A percentile compares a stretch with the other conserved stretches of the same genome.
These are phyloP conservation scores for Rhadinocentrus ornatus DNA, from an alignment of 2,797 vertebrate genomes.

Conservation along the genomic window DNA sequence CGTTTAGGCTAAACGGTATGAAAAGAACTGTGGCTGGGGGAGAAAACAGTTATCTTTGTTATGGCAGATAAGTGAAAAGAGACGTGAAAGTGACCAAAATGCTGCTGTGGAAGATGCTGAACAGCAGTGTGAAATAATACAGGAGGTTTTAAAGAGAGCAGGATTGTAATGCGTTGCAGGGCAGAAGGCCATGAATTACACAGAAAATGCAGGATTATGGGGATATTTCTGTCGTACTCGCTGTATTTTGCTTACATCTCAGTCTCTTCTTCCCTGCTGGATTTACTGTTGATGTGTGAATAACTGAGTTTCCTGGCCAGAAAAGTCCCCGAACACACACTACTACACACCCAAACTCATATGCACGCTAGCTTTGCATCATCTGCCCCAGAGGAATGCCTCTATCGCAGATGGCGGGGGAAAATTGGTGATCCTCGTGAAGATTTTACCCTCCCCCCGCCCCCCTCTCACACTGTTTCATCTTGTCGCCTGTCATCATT, in stretches of 20 bases:
- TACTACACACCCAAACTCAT: constrained; percentile 19
- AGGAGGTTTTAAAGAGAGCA: constrained; percentile 31
- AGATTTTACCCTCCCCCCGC: constrained; percentile 49
- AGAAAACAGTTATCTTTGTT: constrained; percentile 17
- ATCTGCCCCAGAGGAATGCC: constrained; percentile 63
- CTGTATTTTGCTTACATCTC: constrained; percentile 34
- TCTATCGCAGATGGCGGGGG: constrained; percentile 69
- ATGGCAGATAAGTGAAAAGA: constrained; percentile 25
- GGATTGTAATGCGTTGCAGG: constrained; percentile 40
- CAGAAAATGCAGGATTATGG: constrained; percentile 4
- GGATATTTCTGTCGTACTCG: constrained; percentile 33
- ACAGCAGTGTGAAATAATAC: constrained; percentile 45
- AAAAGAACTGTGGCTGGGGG: constrained; percentile 14
- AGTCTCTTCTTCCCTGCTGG: constrained; percentile 35
- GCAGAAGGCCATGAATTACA: constrained; percentile 56
- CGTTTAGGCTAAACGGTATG: constrained; percentile 53
- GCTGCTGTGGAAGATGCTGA: constrained; percentile 31
- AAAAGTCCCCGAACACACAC: constrained; percentile 47
- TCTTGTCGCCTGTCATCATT: constrained; percentile 36
- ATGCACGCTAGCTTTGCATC: constrained; percentile 47
- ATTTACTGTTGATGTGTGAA: constrained; percentile 61
- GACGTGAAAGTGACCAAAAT: constrained; percentile 35
- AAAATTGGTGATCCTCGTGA: constrained; percentile 70
- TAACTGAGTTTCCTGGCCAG: constrained; percentile 50
- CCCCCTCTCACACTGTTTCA: constrained; percentile 10